Conservation (phyloP, 2,113 vertebrate species). For the Octodon degus region DNA sequence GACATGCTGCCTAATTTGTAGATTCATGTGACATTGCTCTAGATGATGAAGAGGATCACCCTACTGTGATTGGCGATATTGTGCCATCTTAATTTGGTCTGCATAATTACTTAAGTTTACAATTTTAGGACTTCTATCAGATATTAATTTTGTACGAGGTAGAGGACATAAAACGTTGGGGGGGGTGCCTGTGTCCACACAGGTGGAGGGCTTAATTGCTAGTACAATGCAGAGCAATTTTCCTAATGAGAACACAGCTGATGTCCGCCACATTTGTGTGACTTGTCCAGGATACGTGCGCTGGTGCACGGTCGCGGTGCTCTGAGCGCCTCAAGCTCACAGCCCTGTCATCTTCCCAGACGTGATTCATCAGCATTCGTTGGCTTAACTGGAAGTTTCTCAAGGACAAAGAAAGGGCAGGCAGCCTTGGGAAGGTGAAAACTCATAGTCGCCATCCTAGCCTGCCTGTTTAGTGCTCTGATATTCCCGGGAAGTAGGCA, state of each 20-base stretch:
- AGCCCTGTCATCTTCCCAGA: fast-evolving
- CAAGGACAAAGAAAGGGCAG: not conserved
- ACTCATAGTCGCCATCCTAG: fast-evolving
- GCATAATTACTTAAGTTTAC: slow-evolving; percentile 18
- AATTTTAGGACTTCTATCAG: not conserved
- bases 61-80: not conserved
- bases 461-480: fast-evolving
- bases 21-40: not conserved
- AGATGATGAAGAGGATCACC: not conserved
- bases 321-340: not conserved
- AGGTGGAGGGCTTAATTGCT: not conserved
- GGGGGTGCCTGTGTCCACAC: not conserved
- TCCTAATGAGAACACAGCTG: not conserved
- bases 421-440: fast-evolving
- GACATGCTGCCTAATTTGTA: not conserved
- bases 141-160: not conserved
- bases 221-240: not conserved
- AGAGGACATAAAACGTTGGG: not conserved
- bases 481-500: not conserved
- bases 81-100: not conserved
- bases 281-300: fast-evolving
- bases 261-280: fast-evolving
- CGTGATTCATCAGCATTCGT: fast-evolving
- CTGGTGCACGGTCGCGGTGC: not conserved
- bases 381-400: not conserved